Evolutionary conservation across 2,113 vertebrate species (phyloP).

Genomic region (Promerops cafer): DNA sequence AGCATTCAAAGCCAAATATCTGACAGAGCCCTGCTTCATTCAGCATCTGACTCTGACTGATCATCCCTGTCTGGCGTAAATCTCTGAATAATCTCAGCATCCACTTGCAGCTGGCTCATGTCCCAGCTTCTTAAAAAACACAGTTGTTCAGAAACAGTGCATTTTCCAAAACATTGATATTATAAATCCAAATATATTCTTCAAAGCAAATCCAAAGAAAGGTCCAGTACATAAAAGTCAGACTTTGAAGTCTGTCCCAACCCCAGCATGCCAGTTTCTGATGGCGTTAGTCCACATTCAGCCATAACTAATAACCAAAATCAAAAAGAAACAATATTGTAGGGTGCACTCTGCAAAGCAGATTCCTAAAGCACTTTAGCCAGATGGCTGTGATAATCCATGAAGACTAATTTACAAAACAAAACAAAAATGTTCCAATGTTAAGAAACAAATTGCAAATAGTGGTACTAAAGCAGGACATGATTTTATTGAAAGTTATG

Average conservation of each 20-base stretch:
- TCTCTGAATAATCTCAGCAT: constrained; percentile 9
- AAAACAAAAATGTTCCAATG: not conserved
- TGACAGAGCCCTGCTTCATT: not conserved
- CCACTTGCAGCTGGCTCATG: not conserved
- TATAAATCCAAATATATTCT: not conserved
- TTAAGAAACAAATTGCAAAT: constrained; percentile 8
- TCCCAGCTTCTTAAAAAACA: constrained; percentile 7
- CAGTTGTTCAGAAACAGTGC: not conserved
- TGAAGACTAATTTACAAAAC: constrained; percentile 26
- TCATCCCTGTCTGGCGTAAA: not conserved
- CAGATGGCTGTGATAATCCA: constrained; percentile 19
- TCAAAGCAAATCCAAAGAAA: not conserved
- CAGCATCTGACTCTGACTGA: not conserved
- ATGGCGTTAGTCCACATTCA: not conserved
- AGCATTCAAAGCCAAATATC: not conserved
- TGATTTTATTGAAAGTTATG: not conserved
- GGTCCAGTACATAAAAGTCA: not conserved
- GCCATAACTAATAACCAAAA: not conserved
- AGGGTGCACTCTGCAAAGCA: not conserved
- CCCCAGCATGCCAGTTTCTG: not conserved
- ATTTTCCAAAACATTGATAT: not conserved
- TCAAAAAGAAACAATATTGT: not conserved
- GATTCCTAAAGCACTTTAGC: not conserved
- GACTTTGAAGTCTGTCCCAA: not conserved
- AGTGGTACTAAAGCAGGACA: not conserved